Conservation (phyloP, 2,888 invertebrate genomes). For the Stenichneumon culpator region DNA sequence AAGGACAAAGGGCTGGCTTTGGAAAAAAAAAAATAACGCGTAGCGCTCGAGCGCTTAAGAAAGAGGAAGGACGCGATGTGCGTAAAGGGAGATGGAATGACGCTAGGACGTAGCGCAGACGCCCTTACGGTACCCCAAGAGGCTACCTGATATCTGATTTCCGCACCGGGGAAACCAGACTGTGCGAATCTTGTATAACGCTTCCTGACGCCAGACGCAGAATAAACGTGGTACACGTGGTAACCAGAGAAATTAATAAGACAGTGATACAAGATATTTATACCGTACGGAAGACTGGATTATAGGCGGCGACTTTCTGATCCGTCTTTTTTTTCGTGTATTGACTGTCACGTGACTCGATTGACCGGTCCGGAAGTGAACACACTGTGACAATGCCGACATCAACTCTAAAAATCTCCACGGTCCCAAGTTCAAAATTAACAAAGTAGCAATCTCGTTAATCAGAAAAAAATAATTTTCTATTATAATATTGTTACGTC, state of each 20-base stretch:
- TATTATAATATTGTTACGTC: too few relatives aligned
- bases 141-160: constrained; percentile 79
- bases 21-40: constrained; percentile 33
- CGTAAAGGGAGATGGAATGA: constrained; percentile 34
- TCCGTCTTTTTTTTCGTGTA: too few relatives aligned
- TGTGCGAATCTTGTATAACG: constrained; percentile 46
- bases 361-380: too few relatives aligned
- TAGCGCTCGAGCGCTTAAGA: constrained; percentile 1
- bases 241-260: constrained; percentile 56
- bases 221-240: background rate
- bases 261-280: constrained; percentile 4
- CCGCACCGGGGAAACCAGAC: constrained; percentile 73
- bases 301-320: too few relatives aligned
- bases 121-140: constrained; percentile 34
- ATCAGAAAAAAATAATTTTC: too few relatives aligned
- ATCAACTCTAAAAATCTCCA: too few relatives aligned
- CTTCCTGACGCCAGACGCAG: constrained; percentile 49
- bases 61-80: constrained; percentile 56
- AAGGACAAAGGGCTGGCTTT: constrained; percentile 77
- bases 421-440: too few relatives aligned
- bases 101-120: constrained; percentile 56
- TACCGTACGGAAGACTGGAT: background rate
- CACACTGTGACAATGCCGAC: too few relatives aligned
- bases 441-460: too few relatives aligned
- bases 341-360: too few relatives aligned